These are phyloP conservation scores for Coleophora flavipennella DNA, from an alignment of 2,888 invertebrate species.

Conservation along the genomic window DNA sequence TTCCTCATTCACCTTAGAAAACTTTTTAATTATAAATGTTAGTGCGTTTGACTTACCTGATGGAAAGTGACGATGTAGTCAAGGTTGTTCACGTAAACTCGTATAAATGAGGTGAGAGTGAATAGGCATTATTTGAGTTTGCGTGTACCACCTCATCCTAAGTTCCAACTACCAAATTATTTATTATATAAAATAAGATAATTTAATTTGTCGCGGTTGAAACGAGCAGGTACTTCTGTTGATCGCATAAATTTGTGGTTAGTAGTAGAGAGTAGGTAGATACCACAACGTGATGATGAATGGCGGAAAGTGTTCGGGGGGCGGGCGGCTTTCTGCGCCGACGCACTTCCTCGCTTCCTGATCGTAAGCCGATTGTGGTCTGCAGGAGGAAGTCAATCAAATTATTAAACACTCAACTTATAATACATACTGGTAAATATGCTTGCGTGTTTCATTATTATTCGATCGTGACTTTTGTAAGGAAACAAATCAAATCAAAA, in stretches of 20 bases:
- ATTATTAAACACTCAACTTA: not conserved
- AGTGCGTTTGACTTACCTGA: no score
- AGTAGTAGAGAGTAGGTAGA: not conserved
- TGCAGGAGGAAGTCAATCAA: slow-evolving; percentile 18
- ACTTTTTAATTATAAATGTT: no score
- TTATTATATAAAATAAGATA: not conserved
- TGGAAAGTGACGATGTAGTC: no score
- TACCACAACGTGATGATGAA: not conserved
- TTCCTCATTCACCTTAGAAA: no score
- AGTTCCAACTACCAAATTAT: no score
- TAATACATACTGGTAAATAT: not conserved
- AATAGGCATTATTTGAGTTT: no score
- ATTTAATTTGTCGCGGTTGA: not conserved
- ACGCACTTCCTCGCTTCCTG: slow-evolving; percentile 36
- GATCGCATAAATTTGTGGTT: not conserved
- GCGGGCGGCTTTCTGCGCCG: slow-evolving; percentile 26
- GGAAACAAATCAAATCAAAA: no score
- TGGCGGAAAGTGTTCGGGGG: slow-evolving; percentile 6
- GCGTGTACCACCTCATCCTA: no score
- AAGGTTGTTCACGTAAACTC: no score
- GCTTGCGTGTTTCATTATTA: not conserved
- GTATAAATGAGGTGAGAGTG: no score
- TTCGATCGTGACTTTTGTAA: not conserved
- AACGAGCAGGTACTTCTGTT: no score
- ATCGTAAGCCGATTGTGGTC: slow-evolving; percentile 25